Conservation (phyloP, 2,888 invertebrate genomes). For the Ornithoptera priamus region DNA sequence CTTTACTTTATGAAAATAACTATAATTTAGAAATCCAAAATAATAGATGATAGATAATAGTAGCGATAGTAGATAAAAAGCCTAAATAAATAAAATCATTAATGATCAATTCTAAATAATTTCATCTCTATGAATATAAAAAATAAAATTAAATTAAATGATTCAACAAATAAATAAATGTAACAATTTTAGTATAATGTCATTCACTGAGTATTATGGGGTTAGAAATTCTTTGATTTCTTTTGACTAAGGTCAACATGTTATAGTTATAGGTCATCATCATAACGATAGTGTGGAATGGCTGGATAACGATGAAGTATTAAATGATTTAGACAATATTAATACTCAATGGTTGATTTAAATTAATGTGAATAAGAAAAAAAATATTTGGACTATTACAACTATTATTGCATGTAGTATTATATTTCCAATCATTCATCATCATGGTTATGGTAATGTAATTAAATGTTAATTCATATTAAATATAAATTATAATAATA, state of each 20-base stretch:
- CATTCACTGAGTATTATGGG: constrained; percentile 21
- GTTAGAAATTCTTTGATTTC: constrained; percentile 12
- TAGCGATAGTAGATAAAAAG: not conserved
- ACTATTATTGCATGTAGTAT: too few relatives aligned
- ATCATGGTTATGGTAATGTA: too few relatives aligned
- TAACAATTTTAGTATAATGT: constrained; percentile 12
- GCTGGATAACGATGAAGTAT: too few relatives aligned
- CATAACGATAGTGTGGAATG: not conserved
- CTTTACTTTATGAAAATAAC: not conserved
- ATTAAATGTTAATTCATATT: too few relatives aligned
- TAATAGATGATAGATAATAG: too few relatives aligned
- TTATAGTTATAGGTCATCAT: not conserved
- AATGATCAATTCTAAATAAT: not conserved
- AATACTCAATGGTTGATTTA: too few relatives aligned
- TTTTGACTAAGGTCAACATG: not conserved
- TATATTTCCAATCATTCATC: too few relatives aligned
- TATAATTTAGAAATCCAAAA: too few relatives aligned
- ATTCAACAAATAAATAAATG: constrained; percentile 5
- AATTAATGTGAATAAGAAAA: too few relatives aligned
- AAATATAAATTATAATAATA: too few relatives aligned
- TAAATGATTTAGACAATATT: too few relatives aligned
- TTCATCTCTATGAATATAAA: not conserved
- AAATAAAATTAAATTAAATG: not conserved
- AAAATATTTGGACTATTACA: too few relatives aligned
- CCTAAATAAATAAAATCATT: not conserved